Evolutionary conservation across 2,113 vertebrate species (phyloP).

Genomic region (Otolemur garnettii): DNA sequence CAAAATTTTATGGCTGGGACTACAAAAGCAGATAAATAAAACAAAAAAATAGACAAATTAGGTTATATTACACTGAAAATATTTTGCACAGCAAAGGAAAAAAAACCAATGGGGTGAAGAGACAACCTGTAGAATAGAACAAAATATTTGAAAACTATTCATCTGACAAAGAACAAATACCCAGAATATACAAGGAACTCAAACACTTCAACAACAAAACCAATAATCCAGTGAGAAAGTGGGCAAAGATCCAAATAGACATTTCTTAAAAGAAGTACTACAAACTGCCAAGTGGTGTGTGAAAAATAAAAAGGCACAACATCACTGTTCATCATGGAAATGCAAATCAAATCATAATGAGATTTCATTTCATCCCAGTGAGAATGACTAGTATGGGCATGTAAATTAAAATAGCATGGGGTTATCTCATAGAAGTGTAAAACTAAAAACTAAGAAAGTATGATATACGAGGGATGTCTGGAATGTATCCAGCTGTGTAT

Average conservation of each 20-base stretch:
- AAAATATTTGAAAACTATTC: background rate
- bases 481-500: too few relatives aligned
- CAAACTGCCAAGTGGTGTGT: background rate
- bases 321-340: background rate
- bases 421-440: background rate
- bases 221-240: background rate
- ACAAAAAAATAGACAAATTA: background rate
- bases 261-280: background rate
- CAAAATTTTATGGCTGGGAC: background rate
- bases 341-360: background rate
- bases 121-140: background rate
- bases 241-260: background rate
- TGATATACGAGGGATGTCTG: background rate
- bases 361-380: background rate
- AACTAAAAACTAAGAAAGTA: background rate
- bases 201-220: background rate
- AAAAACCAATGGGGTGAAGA: background rate
- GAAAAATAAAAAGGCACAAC: background rate
- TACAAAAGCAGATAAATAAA: background rate
- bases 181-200: background rate
- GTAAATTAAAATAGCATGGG: background rate
- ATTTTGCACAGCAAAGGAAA: background rate
- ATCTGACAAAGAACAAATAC: background rate
- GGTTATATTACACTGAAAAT: background rate
- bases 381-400: background rate